Percentiles rank a stretch among this genome's conserved stretches.
These are phyloP conservation scores for Smittia sp. DNA, from an alignment of 2,888 invertebrate species.

Conservation along the genomic window DNA sequence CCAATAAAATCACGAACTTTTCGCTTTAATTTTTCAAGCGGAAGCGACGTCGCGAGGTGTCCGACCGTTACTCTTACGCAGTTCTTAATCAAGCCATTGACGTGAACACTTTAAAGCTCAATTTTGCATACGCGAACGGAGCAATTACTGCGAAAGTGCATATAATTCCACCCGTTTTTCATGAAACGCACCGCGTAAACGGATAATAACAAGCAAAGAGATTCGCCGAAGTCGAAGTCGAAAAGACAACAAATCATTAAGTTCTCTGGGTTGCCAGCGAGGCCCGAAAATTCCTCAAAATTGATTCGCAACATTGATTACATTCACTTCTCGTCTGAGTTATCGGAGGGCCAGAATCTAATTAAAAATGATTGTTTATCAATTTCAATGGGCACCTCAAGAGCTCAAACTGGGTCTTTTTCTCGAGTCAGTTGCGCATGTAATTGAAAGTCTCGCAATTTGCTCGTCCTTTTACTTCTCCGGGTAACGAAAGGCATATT, in stretches of 20 bases:
- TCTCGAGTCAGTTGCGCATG: not conserved
- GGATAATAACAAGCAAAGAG: conserved; percentile 20
- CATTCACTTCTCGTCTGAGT: conserved; percentile 8
- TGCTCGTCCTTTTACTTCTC: not conserved
- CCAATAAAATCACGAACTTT: not conserved
- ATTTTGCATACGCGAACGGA: not conserved
- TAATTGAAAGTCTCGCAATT: conserved; percentile 25
- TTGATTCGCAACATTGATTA: conserved; percentile 23
- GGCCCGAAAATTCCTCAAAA: not conserved
- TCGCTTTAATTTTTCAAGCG: not conserved
- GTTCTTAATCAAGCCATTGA: conserved; percentile 17
- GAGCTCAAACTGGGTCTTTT: not conserved
- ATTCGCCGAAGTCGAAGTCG: not conserved
- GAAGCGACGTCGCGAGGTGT: not conserved
- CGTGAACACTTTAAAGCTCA: not conserved
- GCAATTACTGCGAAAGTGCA: conserved; percentile 16
- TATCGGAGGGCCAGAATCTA: conserved; percentile 19
- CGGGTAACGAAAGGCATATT: conserved; percentile 11
- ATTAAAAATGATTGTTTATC: conserved; percentile 26
- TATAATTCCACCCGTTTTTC: not conserved
- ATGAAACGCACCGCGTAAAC: conserved; percentile 10
- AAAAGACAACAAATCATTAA: conserved; percentile 28
- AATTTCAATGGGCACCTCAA: conserved; percentile 27
- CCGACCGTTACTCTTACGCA: not conserved
- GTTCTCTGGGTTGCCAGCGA: not conserved